phyloP scores from a whole-genome alignment of 64 coral and sea anemone genomes.

The Astreopora myriophthalma region DNA sequence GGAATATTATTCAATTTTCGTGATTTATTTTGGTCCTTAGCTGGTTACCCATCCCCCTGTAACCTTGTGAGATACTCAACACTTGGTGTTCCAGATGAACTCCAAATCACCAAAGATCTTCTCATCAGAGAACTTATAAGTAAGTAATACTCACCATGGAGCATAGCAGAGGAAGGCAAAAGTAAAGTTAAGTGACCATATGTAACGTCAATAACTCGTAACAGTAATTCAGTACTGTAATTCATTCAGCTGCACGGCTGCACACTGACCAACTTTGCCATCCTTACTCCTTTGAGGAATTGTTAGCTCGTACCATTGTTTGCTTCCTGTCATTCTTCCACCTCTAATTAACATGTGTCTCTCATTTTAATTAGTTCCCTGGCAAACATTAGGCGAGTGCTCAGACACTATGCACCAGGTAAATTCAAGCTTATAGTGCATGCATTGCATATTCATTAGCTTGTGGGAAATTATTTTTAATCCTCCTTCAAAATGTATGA shows the following conservation, averaged over 20 bases:
- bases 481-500: too few relatives aligned
- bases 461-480: too few relatives aligned
- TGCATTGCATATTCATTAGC: too few relatives aligned
- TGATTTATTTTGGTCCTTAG: too few relatives aligned
- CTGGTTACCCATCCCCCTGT: slow-evolving; percentile 50
- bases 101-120: slow-evolving; percentile 24
- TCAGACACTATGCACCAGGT: not conserved
- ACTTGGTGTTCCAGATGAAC: slow-evolving; percentile 20
- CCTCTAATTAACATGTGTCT: not conserved
- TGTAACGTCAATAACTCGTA: too few relatives aligned
- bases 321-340: not conserved
- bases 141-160: too few relatives aligned
- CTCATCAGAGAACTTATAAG: slow-evolving; percentile 23
- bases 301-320: not conserved
- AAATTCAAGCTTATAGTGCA: not conserved
- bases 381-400: not conserved
- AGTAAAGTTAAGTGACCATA: too few relatives aligned
- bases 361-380: not conserved
- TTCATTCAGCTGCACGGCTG: too few relatives aligned
- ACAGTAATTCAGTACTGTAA: too few relatives aligned
- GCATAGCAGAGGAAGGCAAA: too few relatives aligned
- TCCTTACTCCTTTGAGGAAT: not conserved
- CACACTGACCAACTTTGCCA: too few relatives aligned
- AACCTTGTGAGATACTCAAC: slow-evolving; percentile 47
- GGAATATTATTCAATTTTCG: too few relatives aligned